Evolutionary conservation across 2,888 invertebrate species (phyloP).

Genomic region (Cremastobaeus sp.): DNA sequence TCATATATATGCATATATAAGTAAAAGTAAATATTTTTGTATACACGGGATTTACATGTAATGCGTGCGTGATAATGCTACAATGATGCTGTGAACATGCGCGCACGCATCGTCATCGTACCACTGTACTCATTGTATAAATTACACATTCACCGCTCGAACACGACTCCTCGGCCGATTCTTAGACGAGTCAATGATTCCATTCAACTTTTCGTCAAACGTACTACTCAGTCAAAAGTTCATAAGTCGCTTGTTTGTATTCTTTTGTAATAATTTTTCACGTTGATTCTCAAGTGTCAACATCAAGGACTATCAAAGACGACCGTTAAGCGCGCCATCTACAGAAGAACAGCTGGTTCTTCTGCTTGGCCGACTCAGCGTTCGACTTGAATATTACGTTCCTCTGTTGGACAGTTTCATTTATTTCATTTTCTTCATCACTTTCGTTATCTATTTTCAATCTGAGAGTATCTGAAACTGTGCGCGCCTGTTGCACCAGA

Average conservation of each 20-base stretch:
- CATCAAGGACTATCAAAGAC: conserved; percentile 21
- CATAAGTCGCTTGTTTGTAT: conserved; percentile 71
- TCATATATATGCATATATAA: conserved; percentile 61
- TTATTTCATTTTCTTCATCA: conserved; percentile 29
- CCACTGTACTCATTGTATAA: conserved; percentile 78
- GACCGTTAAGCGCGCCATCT: conserved; percentile 11
- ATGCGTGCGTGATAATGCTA: conserved; percentile 44
- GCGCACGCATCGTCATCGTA: conserved; percentile 68
- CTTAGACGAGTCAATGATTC: conserved; percentile 63
- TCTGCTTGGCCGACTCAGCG: conserved; percentile 64
- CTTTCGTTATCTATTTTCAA: conserved; percentile 57
- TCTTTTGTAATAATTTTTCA: conserved; percentile 66
- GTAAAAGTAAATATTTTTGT: conserved; percentile 38
- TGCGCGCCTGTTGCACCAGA: too few relatives aligned
- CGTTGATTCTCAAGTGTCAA: too few relatives aligned
- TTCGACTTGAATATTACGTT: conserved; percentile 73
- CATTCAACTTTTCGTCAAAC: conserved; percentile 64
- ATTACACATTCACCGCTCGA: conserved; percentile 77
- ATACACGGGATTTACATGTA: conserved; percentile 48
- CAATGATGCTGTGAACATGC: conserved; percentile 39
- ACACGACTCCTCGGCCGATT: conserved; percentile 66
- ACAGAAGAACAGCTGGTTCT: too few relatives aligned
- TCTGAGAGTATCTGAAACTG: conserved; percentile 62
- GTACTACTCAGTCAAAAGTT: conserved; percentile 66
- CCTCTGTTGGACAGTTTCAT: conserved; percentile 50